Evolutionary conservation across 1,140 invertebrate species (phyloP), one percentile per base, ranked within the genome.

Genomic region (Holotrichia oblita): DNA sequence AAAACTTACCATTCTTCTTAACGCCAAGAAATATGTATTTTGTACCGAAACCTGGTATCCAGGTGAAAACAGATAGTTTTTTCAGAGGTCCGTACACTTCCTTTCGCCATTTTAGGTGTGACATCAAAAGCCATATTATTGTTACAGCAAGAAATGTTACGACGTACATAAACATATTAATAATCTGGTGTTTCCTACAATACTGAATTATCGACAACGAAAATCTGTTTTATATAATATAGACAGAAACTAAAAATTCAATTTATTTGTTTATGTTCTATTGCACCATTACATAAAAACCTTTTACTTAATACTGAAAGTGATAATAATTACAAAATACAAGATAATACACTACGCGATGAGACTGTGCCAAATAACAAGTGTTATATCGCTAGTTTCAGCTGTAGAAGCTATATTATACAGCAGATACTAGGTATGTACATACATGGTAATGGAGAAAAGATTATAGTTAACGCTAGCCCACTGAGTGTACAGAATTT

Each of bases 91-190:
- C 9, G 34, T 24, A 40, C 9, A 74, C 17, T n/a, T 42, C 40
- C 20, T 17, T 74, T 40, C 41, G 7, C 73, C 73, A 74, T 74
- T 74, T 74, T n/a, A 40, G 6, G 41, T 74, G 40, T 9, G 17
- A 24, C n/a, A 17, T 20, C 9, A 74, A 20, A 10, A 22, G 17
- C 73, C 73, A 74, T 41, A 74, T 10, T 4, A 17, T 22, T 17
- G 41, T 40, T 20, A 55, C 14, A 17, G 14, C 17, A 3, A 14
- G 6, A 17, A 55, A 55, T 17, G 48, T 55, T 17, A 17, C 14
- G 1, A 55, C 2, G n/a, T 55, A 55, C 64, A 72, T 72, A 72
- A 72, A 27, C 64, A 72, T 72, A 20, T 55, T 55, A 7, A 55
- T 55, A 55, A 34, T 34, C 27, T n/a, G 4, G 27, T 4, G 27